Conservation (phyloP, 2,888 invertebrate genomes). For the Trichogramma dendrolimi region DNA sequence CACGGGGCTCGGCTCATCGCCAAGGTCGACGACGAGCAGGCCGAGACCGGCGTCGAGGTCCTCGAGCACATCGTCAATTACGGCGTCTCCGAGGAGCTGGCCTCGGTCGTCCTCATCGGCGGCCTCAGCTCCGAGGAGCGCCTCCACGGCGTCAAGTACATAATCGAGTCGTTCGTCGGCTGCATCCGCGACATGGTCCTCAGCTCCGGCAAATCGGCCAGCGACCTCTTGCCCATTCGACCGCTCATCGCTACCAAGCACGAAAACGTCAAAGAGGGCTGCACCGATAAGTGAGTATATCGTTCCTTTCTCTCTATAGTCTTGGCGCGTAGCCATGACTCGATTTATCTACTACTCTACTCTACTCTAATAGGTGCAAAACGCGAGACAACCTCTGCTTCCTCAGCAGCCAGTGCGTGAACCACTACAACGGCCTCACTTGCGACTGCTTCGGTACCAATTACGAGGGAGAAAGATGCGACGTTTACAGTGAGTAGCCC, state of each 20-base stretch:
- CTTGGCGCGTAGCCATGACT: not conserved
- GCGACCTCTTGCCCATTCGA: constrained; percentile 74
- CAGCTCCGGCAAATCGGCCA: constrained; percentile 81
- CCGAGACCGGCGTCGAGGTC: constrained; percentile 79
- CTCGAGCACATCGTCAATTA: constrained; percentile 80
- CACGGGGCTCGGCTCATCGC: constrained; percentile 80
- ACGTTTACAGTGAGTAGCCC: constrained; percentile 75
- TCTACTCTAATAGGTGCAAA: constrained; percentile 57
- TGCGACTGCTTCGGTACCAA: constrained; percentile 92
- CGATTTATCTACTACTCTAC: not conserved
- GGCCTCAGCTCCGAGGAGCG: constrained; percentile 82
- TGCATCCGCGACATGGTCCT: constrained; percentile 84
- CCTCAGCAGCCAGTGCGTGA: constrained; percentile 82
- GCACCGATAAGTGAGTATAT: constrained; percentile 65
- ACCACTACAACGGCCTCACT: constrained; percentile 82
- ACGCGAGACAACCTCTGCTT: constrained; percentile 82
- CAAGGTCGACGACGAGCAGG: constrained; percentile 76
- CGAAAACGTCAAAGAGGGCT: constrained; percentile 85
- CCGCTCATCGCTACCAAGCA: constrained; percentile 83
- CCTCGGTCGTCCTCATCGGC: constrained; percentile 83
- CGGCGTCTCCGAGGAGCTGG: constrained; percentile 79
- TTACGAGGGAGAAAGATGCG: constrained; percentile 88
- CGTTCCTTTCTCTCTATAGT: not conserved
- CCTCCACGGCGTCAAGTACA: constrained; percentile 84
- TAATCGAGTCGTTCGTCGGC: constrained; percentile 88